A percentile compares a stretch with the other conserved stretches of the same genome.
phyloP scores from a whole-genome alignment of 2,888 invertebrate genomes.

The Epistrophella euchroma region DNA sequence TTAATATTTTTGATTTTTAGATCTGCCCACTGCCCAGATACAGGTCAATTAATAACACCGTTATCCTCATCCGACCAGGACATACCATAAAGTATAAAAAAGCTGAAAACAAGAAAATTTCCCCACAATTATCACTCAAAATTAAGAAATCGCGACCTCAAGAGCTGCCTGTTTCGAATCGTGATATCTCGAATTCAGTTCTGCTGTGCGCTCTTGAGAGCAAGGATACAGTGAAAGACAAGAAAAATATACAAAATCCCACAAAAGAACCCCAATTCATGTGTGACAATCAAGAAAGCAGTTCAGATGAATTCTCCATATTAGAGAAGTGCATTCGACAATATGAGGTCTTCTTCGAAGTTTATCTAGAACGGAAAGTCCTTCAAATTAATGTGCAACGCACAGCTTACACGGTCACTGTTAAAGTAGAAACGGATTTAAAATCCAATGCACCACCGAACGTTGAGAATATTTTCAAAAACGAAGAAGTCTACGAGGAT shows the following conservation, averaged over 20 bases:
- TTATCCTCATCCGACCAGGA: conserved; percentile 83
- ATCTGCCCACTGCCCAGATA: conserved; percentile 82
- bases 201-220: conserved; percentile 40
- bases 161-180: conserved; percentile 78
- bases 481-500: conserved; percentile 84
- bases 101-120: conserved; percentile 82
- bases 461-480: conserved; percentile 80
- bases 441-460: conserved; percentile 65
- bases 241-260: conserved; percentile 31
- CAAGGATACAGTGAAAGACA: conserved; percentile 15
- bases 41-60: conserved; percentile 80
- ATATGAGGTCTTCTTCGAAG: conserved; percentile 85
- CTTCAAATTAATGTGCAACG: conserved; percentile 76
- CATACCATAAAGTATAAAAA: conserved; percentile 82
- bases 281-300: conserved; percentile 76
- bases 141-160: conserved; percentile 81
- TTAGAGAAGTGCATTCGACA: conserved; percentile 86
- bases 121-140: conserved; percentile 80
- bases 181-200: conserved; percentile 71
- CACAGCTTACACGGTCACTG: conserved; percentile 79
- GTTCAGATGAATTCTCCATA: conserved; percentile 83
- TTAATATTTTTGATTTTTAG: conserved; percentile 76
- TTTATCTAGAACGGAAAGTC: conserved; percentile 78
- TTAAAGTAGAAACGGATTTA: conserved; percentile 78
- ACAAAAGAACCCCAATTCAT: conserved; percentile 46